Percentiles rank a stretch among this genome's conserved stretches.
Evolutionary conservation across 1,140 invertebrate genomes (phyloP).

Genomic region (Apis cerana): DNA sequence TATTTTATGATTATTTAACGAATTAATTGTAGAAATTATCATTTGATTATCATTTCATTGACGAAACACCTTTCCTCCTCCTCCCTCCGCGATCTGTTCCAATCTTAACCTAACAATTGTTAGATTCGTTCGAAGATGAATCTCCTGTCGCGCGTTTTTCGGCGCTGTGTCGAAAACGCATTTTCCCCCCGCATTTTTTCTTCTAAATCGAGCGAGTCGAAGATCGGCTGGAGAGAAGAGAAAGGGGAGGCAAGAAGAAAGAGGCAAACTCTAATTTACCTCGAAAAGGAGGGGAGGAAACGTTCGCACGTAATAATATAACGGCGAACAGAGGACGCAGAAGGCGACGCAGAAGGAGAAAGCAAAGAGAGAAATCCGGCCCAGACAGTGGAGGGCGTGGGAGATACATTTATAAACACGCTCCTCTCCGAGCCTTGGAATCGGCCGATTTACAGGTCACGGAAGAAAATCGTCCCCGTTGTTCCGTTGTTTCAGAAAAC

Average conservation of each 20-base stretch:
- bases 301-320: slow-evolving; percentile 57
- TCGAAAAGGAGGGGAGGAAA: slow-evolving; percentile 31
- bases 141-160: too few species aligned
- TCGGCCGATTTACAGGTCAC: slow-evolving; percentile 66
- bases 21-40: too few species aligned
- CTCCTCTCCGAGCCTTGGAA: slow-evolving; percentile 64
- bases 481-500: slow-evolving; percentile 50
- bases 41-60: too few species aligned
- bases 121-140: too few species aligned
- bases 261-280: slow-evolving; percentile 63
- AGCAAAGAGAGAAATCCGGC: slow-evolving; percentile 64
- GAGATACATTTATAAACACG: slow-evolving; percentile 78
- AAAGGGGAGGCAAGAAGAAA: slow-evolving; percentile 17
- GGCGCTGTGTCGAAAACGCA: too few species aligned
- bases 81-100: too few species aligned
- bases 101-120: too few species aligned
- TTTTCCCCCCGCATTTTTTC: neutral
- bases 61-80: too few species aligned
- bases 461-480: slow-evolving; percentile 56
- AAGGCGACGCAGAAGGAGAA: neutral
- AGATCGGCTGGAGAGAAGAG: neutral
- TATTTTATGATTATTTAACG: too few species aligned
- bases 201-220: neutral
- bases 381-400: slow-evolving; percentile 75
- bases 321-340: slow-evolving; percentile 26